Conservation (phyloP, 2,888 invertebrate genomes). For the Microchrysa polita region DNA sequence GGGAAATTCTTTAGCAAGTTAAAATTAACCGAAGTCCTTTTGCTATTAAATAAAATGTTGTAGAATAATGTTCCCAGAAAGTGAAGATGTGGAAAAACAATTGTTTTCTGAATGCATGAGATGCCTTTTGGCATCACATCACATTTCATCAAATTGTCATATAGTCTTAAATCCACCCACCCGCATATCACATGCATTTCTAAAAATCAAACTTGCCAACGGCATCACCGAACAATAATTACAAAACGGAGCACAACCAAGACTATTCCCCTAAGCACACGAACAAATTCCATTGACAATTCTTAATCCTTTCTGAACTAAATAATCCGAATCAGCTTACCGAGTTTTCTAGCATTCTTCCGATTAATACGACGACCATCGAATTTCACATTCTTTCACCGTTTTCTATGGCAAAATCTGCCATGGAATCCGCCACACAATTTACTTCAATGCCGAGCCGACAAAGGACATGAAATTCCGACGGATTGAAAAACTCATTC, state of each 20-base stretch:
- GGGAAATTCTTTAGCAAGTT: no score
- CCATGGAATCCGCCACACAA: slow-evolving; percentile 9
- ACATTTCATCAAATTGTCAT: no score
- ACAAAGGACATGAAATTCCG: neutral
- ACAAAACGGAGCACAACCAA: neutral
- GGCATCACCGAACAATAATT: no score
- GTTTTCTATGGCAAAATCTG: neutral
- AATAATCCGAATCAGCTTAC: slow-evolving; percentile 19
- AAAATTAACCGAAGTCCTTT: no score
- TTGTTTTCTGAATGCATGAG: no score
- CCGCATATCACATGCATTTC: no score
- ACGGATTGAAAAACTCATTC: neutral
- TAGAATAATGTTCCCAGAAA: no score
- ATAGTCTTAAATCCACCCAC: no score
- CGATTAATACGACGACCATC: neutral
- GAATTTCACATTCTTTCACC: neutral
- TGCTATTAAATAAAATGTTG: no score
- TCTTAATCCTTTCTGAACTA: slow-evolving; percentile 7
- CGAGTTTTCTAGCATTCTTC: slow-evolving; percentile 19
- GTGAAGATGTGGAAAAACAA: no score
- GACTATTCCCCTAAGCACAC: neutral
- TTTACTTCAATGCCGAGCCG: neutral
- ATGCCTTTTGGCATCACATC: no score
- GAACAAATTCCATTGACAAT: slow-evolving; percentile 4
- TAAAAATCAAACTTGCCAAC: no score